Conservation (phyloP, 2,113 vertebrate species). For the human (Homo sapiens) region GRCh38 chr12:50638501-50639000, state of each 20-base stretch:
- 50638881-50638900: not conserved
- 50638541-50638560: not conserved
- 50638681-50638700: not conserved
- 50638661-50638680: not conserved
- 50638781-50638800: not conserved
- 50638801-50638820: not conserved
- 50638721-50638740: not conserved
- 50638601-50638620: not conserved
- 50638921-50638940: not conserved
- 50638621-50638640: not conserved
- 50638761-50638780: not conserved
- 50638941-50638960: not conserved
- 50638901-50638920: not conserved
- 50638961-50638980: not conserved
- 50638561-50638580: slow-evolving; percentile 25
- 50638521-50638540: not conserved
- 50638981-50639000: not conserved
- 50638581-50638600: not conserved
- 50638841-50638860: not conserved
- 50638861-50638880: not conserved
- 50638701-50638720: not conserved
- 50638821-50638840: not conserved
- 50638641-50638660: slow-evolving; percentile 12
- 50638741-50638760: not conserved
- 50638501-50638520: not conserved